Conservation (phyloP, 2,113 vertebrate species). For the pig (Sus scrofa) region DNA sequence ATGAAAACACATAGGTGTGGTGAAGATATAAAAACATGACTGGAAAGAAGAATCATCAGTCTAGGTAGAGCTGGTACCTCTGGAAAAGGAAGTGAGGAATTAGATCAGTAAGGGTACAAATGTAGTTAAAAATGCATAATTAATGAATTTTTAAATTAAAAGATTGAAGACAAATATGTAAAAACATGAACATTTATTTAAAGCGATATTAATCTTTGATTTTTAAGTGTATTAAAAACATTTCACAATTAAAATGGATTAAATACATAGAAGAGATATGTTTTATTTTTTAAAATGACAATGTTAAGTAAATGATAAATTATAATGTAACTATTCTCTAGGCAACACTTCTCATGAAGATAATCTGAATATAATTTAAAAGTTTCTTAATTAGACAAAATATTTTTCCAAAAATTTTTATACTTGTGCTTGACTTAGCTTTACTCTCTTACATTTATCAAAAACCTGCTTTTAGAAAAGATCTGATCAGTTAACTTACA, state of each 20-base stretch:
- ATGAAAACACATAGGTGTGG: background rate
- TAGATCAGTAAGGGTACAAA: background rate
- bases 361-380: background rate
- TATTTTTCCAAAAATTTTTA: background rate
- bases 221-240: constrained; percentile 14
- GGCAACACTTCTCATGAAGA: background rate
- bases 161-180: background rate
- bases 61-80: background rate
- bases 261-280: background rate
- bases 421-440: background rate
- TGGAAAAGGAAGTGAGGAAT: background rate
- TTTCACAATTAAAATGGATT: background rate
- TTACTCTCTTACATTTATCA: background rate
- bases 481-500: background rate
- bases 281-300: constrained; percentile 21
- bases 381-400: background rate
- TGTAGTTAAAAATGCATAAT: background rate
- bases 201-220: background rate
- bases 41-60: background rate
- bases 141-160: background rate
- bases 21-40: background rate
- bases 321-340: background rate
- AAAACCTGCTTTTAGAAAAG: background rate
- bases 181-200: background rate
- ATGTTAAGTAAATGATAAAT: background rate